Conservation (phyloP, 2,888 invertebrate genomes). For the Tanytarsus gracilentus region DNA sequence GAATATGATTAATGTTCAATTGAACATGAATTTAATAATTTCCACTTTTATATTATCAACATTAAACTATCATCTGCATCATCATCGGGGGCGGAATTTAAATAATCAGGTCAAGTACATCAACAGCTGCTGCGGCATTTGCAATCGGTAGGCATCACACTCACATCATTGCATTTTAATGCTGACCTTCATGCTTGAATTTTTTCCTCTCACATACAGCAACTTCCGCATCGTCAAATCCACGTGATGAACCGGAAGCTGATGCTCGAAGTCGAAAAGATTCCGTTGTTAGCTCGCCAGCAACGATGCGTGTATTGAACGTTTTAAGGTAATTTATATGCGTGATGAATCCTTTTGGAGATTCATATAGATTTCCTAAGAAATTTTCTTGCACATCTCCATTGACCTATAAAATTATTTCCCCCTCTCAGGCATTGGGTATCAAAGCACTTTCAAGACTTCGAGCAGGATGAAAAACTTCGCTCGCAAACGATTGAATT, state of each 20-base stretch:
- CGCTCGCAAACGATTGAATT: conserved; percentile 74
- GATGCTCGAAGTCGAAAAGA: conserved; percentile 51
- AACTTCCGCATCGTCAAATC: conserved; percentile 78
- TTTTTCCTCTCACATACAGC: conserved; percentile 42
- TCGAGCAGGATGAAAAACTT: conserved; percentile 65
- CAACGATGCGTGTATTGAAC: conserved; percentile 85
- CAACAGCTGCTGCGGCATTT: conserved; percentile 81
- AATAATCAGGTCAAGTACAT: conserved; percentile 63
- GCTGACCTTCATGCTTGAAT: not conserved
- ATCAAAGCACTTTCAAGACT: conserved; percentile 82
- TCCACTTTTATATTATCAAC: not conserved
- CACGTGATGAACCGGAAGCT: conserved; percentile 50
- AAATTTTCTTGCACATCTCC: not conserved
- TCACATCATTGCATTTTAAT: not conserved
- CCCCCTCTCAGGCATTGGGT: conserved; percentile 66
- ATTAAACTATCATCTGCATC: conserved; percentile 31
- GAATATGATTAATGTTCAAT: conserved; percentile 30
- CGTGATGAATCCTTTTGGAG: not conserved
- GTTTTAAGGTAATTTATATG: conserved; percentile 53
- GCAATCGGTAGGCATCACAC: conserved; percentile 53
- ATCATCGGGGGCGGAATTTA: conserved; percentile 29
- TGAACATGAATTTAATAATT: not conserved
- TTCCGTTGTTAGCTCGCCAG: conserved; percentile 82
- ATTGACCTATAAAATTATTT: not conserved
- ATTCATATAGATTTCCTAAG: too few species aligned